These are phyloP conservation scores for Idris sp. DNA, from an alignment of 1,140 invertebrate species.

Conservation along the genomic window DNA sequence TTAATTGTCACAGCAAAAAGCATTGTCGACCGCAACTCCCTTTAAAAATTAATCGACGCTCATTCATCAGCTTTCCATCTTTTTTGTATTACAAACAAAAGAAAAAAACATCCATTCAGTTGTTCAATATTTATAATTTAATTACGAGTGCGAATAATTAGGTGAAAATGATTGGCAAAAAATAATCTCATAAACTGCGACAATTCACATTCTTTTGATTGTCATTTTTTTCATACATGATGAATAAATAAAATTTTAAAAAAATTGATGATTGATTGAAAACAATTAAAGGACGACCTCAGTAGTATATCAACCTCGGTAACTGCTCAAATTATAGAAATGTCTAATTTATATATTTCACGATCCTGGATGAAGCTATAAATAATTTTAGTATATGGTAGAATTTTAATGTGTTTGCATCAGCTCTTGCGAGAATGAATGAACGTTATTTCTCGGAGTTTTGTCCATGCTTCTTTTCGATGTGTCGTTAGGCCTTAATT, in stretches of 20 bases:
- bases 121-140: slow-evolving; percentile 15
- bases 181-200: too few relatives aligned
- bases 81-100: slow-evolving; percentile 1
- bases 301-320: slow-evolving; percentile 43
- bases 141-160: slow-evolving; percentile 5
- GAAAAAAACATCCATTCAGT: slow-evolving; percentile 10
- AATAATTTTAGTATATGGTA: slow-evolving; percentile 74
- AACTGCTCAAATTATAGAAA: slow-evolving; percentile 71
- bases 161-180: too few relatives aligned
- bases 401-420: slow-evolving; percentile 73
- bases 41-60: slow-evolving; percentile 27
- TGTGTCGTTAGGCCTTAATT: slow-evolving; percentile 59
- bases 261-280: slow-evolving; percentile 56
- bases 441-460: slow-evolving; percentile 61
- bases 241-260: slow-evolving; percentile 40
- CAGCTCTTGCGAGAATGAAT: slow-evolving; percentile 63
- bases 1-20: slow-evolving; percentile 43
- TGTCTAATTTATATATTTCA: slow-evolving; percentile 73
- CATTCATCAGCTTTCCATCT: slow-evolving; percentile 19
- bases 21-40: slow-evolving; percentile 28
- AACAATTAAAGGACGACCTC: slow-evolving; percentile 46
- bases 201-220: slow-evolving; percentile 34
- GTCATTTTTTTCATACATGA: slow-evolving; percentile 51
- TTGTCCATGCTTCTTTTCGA: slow-evolving; percentile 60
- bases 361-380: slow-evolving; percentile 75